These are phyloP conservation scores for Megathymus violae DNA, from an alignment of 1,140 invertebrate genomes.

Conservation along the genomic window DNA sequence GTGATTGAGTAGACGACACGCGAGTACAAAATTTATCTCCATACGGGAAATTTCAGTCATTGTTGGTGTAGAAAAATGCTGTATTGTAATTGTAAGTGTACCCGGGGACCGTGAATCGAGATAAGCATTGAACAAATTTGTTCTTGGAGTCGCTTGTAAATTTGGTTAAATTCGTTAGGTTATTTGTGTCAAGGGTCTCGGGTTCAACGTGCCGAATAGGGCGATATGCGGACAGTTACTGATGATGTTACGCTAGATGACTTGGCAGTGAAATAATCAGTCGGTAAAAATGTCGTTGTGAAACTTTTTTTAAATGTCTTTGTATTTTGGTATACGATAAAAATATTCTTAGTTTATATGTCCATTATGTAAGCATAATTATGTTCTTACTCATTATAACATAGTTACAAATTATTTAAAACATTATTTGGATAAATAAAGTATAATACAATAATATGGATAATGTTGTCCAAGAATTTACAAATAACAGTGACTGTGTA, in stretches of 20 bases:
- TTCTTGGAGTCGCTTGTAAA: slow-evolving; percentile 57
- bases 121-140: slow-evolving; percentile 72
- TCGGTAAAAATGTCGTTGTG: slow-evolving; percentile 1
- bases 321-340: too few relatives aligned
- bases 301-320: too few relatives aligned
- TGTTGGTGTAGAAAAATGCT: slow-evolving; percentile 47
- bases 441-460: too few relatives aligned
- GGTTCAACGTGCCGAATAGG: slow-evolving; percentile 65
- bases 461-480: too few relatives aligned
- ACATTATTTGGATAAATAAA: too few relatives aligned
- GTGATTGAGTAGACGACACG: slow-evolving; percentile 16
- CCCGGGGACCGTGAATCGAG: slow-evolving; percentile 44
- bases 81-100: slow-evolving; percentile 50
- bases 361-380: too few relatives aligned
- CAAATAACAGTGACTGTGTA: too few relatives aligned
- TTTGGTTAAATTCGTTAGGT: slow-evolving; percentile 69
- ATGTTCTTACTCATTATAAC: too few relatives aligned
- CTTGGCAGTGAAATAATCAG: not conserved
- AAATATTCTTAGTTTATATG: too few relatives aligned
- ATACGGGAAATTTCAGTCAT: slow-evolving; percentile 35
- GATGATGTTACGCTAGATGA: slow-evolving; percentile 18
- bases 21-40: not conserved
- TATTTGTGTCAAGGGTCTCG: slow-evolving; percentile 68
- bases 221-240: slow-evolving; percentile 36
- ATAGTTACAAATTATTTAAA: too few relatives aligned